phyloP scores from a whole-genome alignment of 2,113 vertebrate genomes.

The Salvelinus namaycush region DNA sequence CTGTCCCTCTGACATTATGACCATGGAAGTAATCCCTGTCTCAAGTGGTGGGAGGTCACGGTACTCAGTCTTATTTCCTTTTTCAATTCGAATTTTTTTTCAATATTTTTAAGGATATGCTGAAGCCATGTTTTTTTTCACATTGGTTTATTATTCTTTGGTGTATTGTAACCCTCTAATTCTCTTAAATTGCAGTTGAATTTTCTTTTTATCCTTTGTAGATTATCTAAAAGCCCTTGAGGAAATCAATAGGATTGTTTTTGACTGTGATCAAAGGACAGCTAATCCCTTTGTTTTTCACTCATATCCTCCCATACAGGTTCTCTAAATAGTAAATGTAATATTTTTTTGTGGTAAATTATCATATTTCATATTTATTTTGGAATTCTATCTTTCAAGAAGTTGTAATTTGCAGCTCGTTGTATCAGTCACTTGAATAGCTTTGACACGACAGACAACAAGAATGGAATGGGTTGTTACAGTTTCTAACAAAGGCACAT shows the following conservation, averaged over 20 bases:
- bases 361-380: not conserved
- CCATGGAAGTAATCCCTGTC: not conserved
- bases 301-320: not conserved
- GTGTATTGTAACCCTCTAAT: not conserved
- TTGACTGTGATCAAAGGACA: slow-evolving; percentile 19
- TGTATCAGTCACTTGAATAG: not conserved
- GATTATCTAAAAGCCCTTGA: slow-evolving; percentile 17
- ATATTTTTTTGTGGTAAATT: slow-evolving; percentile 1
- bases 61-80: slow-evolving; percentile 4
- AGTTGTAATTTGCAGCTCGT: not conserved
- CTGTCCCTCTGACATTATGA: slow-evolving; percentile 19
- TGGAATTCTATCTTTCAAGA: not conserved
- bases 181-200: slow-evolving; percentile 9
- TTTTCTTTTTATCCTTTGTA: slow-evolving; percentile 17
- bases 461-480: not conserved
- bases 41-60: not conserved
- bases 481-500: not conserved
- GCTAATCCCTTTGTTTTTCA: slow-evolving; percentile 24
- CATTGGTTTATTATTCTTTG: not conserved
- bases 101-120: not conserved
- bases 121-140: not conserved
- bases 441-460: too few relatives aligned
- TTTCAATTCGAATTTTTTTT: not conserved
- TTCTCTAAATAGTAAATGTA: slow-evolving; percentile 6
- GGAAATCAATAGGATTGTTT: slow-evolving; percentile 34